Conservation (phyloP, 2,888 invertebrate species). For the Schizotus pectinicornis region DNA sequence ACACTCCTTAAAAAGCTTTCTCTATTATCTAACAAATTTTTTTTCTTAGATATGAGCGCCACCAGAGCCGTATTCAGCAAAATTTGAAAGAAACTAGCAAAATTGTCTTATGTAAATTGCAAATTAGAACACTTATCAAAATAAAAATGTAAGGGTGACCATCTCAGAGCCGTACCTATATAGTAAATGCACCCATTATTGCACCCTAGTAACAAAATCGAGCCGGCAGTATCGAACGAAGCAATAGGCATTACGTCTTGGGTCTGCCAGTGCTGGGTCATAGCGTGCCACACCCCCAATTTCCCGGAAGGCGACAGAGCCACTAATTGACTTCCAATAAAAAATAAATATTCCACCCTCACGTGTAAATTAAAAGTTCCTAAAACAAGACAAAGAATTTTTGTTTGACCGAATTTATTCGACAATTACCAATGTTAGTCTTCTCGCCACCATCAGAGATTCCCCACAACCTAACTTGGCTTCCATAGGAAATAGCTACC, state of each 20-base stretch:
- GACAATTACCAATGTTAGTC: conserved; percentile 69
- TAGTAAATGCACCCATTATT: conserved; percentile 97
- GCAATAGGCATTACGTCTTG: conserved; percentile 95
- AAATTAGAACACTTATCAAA: too few relatives aligned
- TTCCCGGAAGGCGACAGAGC: conserved; percentile 91
- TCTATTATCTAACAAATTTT: too few relatives aligned
- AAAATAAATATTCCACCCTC: conserved; percentile 93
- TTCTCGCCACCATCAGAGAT: conserved; percentile 78
- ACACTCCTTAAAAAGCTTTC: too few relatives aligned
- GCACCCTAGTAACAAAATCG: conserved; percentile 92
- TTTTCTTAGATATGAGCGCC: too few relatives aligned
- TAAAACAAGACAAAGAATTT: conserved; percentile 50
- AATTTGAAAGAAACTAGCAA: too few relatives aligned
- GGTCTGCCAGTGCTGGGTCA: conserved; percentile 98
- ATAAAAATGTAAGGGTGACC: background rate
- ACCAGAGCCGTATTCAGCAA: too few relatives aligned
- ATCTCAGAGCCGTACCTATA: conserved; percentile 70
- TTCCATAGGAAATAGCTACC: conserved; percentile 83
- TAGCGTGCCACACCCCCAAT: conserved; percentile 99
- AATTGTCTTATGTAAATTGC: too few relatives aligned
- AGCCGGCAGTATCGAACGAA: conserved; percentile 96
- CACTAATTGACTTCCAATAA: conserved; percentile 97
- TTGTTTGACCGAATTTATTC: background rate
- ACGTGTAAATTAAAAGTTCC: conserved; percentile 92
- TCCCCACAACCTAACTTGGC: conserved; percentile 79